A percentile compares a stretch with the other conserved stretches of the same genome.
These are phyloP conservation scores for Pentamera pediparva DNA, from an alignment of 53 echinoderm and acorn worm genomes.

Conservation along the genomic window DNA sequence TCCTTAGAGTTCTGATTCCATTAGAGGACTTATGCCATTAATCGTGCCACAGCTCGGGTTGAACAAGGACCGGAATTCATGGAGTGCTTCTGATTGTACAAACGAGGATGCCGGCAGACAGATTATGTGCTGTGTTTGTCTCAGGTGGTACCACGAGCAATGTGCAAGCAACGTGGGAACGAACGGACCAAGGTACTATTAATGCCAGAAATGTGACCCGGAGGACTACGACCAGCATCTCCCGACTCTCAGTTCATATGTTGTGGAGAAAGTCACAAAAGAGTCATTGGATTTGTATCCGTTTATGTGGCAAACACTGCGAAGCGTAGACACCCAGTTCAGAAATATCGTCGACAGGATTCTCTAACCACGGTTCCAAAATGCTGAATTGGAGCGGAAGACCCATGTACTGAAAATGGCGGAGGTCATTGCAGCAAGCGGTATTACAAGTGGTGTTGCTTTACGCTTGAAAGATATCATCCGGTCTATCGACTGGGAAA, in stretches of 20 bases:
- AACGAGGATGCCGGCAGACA: neutral
- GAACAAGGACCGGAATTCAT: neutral
- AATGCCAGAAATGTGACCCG: neutral
- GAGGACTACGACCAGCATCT: neutral
- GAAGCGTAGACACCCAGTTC: too few species aligned
- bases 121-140: neutral
- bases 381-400: too few species aligned
- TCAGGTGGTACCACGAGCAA: neutral
- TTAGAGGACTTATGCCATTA: neutral
- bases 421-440: too few species aligned
- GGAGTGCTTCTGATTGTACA: neutral
- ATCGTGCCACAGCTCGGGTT: neutral
- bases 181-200: neutral
- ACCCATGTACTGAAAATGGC: too few species aligned
- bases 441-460: too few species aligned
- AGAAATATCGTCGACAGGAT: too few species aligned
- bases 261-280: neutral
- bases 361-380: too few species aligned
- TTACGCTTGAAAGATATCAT: too few species aligned
- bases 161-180: neutral
- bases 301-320: neutral
- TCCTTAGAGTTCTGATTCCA: neutral
- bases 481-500: too few species aligned
- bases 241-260: neutral
- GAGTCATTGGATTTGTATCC: neutral